Base-by-base conservation (phyloP, 2,888 invertebrate species). In the Trichopria drosophilae region DNA sequence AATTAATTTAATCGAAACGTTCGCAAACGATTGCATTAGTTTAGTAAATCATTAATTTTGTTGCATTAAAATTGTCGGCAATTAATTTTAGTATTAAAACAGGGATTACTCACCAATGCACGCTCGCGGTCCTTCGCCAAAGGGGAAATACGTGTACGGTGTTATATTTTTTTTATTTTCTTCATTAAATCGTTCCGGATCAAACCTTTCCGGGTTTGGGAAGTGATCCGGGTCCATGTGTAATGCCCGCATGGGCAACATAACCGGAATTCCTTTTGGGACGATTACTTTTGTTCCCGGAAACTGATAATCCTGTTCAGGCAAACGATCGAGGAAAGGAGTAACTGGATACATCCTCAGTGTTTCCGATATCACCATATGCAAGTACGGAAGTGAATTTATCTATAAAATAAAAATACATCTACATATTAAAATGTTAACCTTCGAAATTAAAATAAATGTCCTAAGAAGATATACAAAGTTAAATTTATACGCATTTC, bases 281-380 rank as follows among this genome's bases (percentile, higher is more conserved):
- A 75, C 37, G 1, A 62, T 51, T 10, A 68, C 7, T 42, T 70
- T 55, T 0, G 64, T 63, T 7, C 65, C 58, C 0, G 72, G 68
- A 5, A 73, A 15, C 23, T 66, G 60, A 52, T 72, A 75, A 28
- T 70, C 63, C 2, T 48, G 29, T 3, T 12, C 48, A 5, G 66
- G 24, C 5, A 62, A 19, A 12, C 75, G 63, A 47, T 68, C 67
- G 45, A 75, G 18, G 6, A 68, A 62, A 1, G 64, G 60, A 3
- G 73, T 57, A 0, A 75, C 68, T 9, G 79, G 76, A 51, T 73
- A 76, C 51, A 69, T 67, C 18, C 78, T 63, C 9, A 78, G 62
- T 0, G 73, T 70, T 61, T 79, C 78, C 37, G 68, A 45, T 19
- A 71, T 6, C 1, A 70, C 64, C 66, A 64, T 68, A 16, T 71